phyloP scores from a whole-genome alignment of 1,140 invertebrate genomes.

The Aplysia californica region DNA sequence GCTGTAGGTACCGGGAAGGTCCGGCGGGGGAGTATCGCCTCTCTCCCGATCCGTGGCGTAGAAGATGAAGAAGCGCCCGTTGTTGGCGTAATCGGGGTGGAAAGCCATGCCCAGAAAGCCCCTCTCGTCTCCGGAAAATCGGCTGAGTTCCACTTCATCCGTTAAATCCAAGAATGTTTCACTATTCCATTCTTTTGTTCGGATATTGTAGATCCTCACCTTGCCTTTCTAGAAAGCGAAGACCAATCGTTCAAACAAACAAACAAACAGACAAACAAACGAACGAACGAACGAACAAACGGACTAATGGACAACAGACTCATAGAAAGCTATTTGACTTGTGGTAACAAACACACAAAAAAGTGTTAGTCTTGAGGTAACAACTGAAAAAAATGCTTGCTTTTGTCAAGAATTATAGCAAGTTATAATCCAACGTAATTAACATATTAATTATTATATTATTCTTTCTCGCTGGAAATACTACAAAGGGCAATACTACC shows the following conservation, averaged over 20 bases:
- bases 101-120: constrained; percentile 62
- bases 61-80: constrained; percentile 59
- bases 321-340: too few species aligned
- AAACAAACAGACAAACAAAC: background rate
- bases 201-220: constrained; percentile 17
- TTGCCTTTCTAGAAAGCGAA: too few species aligned
- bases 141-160: constrained; percentile 10
- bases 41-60: constrained; percentile 44
- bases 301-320: too few species aligned
- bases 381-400: too few species aligned
- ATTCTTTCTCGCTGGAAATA: too few species aligned
- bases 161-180: constrained; percentile 26
- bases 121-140: constrained; percentile 52
- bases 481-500: too few species aligned
- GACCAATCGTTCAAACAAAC: too few species aligned
- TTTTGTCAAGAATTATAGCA: too few species aligned
- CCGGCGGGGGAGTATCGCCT: background rate
- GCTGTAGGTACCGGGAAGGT: background rate
- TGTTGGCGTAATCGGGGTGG: constrained; percentile 55
- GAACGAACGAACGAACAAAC: background rate
- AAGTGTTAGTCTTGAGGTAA: too few species aligned
- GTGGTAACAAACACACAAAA: too few species aligned
- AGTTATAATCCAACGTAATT: too few species aligned
- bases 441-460: too few species aligned
- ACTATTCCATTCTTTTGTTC: constrained; percentile 10